Evolutionary conservation across 2,888 invertebrate genomes (phyloP), one percentile per base, ranked within the genome.

Genomic region (Ophion costatus): DNA sequence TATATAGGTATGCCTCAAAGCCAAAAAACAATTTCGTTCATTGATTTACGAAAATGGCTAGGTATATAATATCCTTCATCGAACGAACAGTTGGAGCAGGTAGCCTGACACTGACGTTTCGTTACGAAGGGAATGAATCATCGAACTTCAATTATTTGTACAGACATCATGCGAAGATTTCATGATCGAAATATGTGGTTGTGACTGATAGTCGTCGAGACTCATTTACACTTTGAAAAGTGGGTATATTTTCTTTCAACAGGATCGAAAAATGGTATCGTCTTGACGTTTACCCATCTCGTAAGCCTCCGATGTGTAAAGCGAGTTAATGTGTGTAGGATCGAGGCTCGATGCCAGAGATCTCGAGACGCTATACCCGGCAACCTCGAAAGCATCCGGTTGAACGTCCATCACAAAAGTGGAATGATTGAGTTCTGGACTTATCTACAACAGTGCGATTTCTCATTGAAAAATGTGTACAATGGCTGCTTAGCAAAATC

Each of bases 281-380:
- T 45, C 1, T 70, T 10, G 20, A 38, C n/a, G 64, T 51, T 45
- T 86, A 93, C 93, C 93, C 88, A 91, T 92, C 66, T 82, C 87
- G 22, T 91, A 89, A 63, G 86, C 83, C 24, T 90, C 89, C 42
- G 84, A 82, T 11, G 89, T 80, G 61, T 89, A 88, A 64, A 88
- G 87, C 14, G 88, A 85, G 17, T 90, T 90, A 22, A 90, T 76
- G 20, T 88, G 87, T 6, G 76, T 79, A 4, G 88, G 88, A 86
- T 90, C 88, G 59, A 91, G 82, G 73, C 88, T 90, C 4, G 90
- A 87, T 24, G 87, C 83, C 4, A 92, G 86, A 0, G 91, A 84
- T 75, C 88, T 91, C 10, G 92, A 91, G 11, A 90, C 86, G 38
- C 88, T 89, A 85, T 92, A 92, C 4, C 90, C 89, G 71, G 92